These are phyloP conservation scores for Drosophila monieri DNA, from an alignment of 2,888 invertebrate genomes.

Conservation along the genomic window DNA sequence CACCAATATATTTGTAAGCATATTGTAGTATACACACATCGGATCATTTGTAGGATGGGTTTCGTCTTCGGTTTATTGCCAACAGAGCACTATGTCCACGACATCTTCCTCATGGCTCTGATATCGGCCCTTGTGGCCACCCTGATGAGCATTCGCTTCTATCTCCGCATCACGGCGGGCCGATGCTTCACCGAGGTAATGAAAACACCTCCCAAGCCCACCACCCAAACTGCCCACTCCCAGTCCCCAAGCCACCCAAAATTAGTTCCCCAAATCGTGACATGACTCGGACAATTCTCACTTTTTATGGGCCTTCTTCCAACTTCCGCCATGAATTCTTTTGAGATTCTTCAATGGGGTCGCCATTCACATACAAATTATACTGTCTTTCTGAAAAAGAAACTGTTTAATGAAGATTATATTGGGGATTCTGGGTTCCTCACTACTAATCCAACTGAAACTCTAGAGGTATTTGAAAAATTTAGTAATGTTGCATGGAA, in stretches of 20 bases:
- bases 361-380: slow-evolving; percentile 12
- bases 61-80: slow-evolving; percentile 74
- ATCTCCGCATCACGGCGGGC: slow-evolving; percentile 81
- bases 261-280: slow-evolving; percentile 19
- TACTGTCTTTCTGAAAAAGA: background rate
- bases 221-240: slow-evolving; percentile 8
- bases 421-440: background rate
- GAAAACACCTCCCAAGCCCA: slow-evolving; percentile 22
- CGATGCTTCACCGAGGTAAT: slow-evolving; percentile 81
- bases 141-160: slow-evolving; percentile 80
- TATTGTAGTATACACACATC: slow-evolving; percentile 33
- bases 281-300: slow-evolving; percentile 29
- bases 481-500: background rate
- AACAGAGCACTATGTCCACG: slow-evolving; percentile 74
- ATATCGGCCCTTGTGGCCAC: slow-evolving; percentile 76
- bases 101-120: slow-evolving; percentile 72
- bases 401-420: background rate
- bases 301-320: slow-evolving; percentile 1
- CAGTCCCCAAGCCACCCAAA: slow-evolving; percentile 7
- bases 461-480: background rate
- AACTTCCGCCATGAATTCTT: slow-evolving; percentile 31
- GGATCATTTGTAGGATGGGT: slow-evolving; percentile 80
- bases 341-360: background rate
- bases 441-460: background rate
- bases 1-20: slow-evolving; percentile 27